phyloP scores from a whole-genome alignment of 1,140 invertebrate species.

The Magallana ariakensis region DNA sequence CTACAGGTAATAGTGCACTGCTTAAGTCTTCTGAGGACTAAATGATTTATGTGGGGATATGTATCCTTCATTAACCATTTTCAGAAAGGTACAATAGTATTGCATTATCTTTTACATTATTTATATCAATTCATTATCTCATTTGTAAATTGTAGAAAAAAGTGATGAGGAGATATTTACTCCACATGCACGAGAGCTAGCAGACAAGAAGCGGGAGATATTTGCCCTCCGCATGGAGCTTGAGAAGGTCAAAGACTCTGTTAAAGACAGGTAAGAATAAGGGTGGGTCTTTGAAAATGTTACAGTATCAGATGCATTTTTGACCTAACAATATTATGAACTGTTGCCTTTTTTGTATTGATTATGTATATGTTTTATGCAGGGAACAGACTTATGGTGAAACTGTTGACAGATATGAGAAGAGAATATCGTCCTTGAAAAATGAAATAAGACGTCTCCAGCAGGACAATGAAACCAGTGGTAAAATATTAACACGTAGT shows the following conservation, averaged over 20 bases:
- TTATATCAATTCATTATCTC: no score
- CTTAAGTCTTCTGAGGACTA: no score
- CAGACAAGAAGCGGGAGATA: constrained; percentile 3
- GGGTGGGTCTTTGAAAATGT: not conserved
- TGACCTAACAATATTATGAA: no score
- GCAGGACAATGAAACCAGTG: constrained; percentile 4
- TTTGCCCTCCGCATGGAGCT: constrained; percentile 13
- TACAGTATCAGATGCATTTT: no score
- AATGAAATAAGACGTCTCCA: constrained; percentile 11
- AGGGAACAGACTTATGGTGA: not conserved
- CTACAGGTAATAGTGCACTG: not conserved
- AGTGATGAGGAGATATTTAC: not conserved
- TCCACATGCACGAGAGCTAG: constrained; percentile 2
- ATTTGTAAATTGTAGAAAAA: not conserved
- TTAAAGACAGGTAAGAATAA: not conserved
- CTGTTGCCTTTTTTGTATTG: no score
- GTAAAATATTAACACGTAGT: no score
- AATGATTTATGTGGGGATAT: no score
- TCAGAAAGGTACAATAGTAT: no score
- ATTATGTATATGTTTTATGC: not conserved
- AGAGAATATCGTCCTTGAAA: constrained; percentile 18
- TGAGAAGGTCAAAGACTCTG: not conserved
- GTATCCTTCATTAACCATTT: no score
- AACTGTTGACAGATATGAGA: not conserved
- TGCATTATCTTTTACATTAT: no score